phyloP scores from a whole-genome alignment of 2,888 invertebrate species.

The Pyralis farinalis region DNA sequence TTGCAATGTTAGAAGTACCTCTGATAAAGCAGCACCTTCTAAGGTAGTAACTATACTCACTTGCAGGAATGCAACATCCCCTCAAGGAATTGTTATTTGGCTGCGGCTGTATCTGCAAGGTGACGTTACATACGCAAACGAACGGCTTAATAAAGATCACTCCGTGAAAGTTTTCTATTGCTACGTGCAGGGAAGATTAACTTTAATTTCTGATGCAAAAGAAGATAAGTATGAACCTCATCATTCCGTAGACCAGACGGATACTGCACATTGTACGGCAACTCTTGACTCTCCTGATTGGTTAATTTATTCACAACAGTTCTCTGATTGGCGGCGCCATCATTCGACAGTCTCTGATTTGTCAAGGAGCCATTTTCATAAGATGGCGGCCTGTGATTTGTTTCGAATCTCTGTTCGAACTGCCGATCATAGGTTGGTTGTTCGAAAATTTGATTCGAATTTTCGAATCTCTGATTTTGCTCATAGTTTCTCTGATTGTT shows the following conservation, averaged over 20 bases:
- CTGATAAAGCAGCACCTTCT: no score
- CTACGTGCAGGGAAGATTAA: no score
- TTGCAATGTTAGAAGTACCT: no score
- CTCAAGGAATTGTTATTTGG: no score
- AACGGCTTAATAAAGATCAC: no score
- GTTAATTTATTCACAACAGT: constrained; percentile 7
- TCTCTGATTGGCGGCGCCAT: constrained; percentile 22
- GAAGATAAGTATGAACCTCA: no score
- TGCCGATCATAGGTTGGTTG: not conserved
- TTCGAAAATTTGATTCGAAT: constrained; percentile 20
- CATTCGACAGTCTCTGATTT: constrained; percentile 32
- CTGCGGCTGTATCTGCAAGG: no score
- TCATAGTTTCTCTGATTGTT: constrained; percentile 16
- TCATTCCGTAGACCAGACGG: constrained; percentile 39
- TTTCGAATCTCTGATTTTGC: constrained; percentile 9
- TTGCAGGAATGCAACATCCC: no score
- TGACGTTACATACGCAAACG: no score
- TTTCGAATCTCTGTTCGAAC: constrained; percentile 15
- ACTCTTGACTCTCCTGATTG: constrained; percentile 32
- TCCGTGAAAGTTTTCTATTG: no score
- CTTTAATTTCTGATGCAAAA: no score
- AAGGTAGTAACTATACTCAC: no score
- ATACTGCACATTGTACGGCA: constrained; percentile 35
- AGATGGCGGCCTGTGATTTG: constrained; percentile 19
- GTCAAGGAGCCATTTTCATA: constrained; percentile 16